A percentile compares a stretch with the other conserved stretches of the same genome.
phyloP scores from a whole-genome alignment of 2,888 invertebrate species.

The Periphyllus acericola region DNA sequence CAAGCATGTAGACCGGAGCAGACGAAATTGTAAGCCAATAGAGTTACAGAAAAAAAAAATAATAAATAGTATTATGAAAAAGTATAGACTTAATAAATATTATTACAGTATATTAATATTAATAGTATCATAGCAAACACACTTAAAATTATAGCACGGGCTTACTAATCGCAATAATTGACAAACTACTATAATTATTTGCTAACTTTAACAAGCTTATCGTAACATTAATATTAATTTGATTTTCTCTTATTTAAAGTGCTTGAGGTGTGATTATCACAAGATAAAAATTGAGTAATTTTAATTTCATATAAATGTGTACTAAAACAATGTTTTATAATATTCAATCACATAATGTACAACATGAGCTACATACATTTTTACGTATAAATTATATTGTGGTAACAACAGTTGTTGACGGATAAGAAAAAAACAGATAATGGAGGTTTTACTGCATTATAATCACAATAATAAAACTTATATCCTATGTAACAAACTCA shows the following conservation, averaged over 20 bases:
- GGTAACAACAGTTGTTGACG: background rate
- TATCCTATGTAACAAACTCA: conserved; percentile 4
- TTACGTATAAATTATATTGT: background rate
- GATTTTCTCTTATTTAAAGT: background rate
- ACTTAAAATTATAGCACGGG: conserved; percentile 1
- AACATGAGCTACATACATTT: background rate
- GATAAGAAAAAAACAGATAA: too few relatives aligned
- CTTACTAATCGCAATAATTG: conserved; percentile 30
- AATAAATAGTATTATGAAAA: background rate
- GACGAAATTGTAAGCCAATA: background rate
- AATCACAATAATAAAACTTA: conserved; percentile 27
- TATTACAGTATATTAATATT: background rate
- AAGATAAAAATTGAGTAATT: conserved; percentile 14
- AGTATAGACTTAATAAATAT: conserved; percentile 10
- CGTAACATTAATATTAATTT: conserved; percentile 30
- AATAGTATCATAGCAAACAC: conserved; percentile 13
- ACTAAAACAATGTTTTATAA: background rate
- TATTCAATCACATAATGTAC: background rate
- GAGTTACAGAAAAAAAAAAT: background rate
- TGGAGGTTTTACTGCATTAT: too few relatives aligned
- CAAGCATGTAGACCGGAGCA: background rate
- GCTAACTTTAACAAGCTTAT: conserved; percentile 10
- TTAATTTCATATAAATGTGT: background rate
- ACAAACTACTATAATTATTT: conserved; percentile 22
- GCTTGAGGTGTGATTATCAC: conserved; percentile 6